Evolutionary conservation across 2,888 invertebrate genomes (phyloP), one percentile per base, ranked within the genome.

Genomic region (Falcaria lacertinaria): DNA sequence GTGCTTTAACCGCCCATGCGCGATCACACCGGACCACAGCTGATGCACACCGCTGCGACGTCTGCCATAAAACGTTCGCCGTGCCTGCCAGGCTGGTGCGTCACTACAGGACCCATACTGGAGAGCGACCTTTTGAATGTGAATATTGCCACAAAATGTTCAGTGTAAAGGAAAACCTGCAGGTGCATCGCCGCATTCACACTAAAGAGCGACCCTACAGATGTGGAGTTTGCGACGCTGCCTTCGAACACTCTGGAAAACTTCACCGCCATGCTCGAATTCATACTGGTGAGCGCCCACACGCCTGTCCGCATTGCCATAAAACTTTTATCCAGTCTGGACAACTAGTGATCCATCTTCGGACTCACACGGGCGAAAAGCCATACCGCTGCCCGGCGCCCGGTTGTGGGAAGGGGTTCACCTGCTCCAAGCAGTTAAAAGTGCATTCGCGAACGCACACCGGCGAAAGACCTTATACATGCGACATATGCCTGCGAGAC

Each of bases 281-380:
- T 60, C 97, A 97, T 72, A 97, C 97, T 0, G 95, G 97, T 2
- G 97, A 97, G 74, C 91, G 97, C 32, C 97, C 97, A 0, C 97
- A 97, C 80, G 95, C 96, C 62, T 97, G 97, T 69, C 93, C 93
- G 16, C 94, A 96, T 34, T 97, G 97, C 74, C 92, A 93, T 48
- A 97, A 97, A 79, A 97, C 96, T 0, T 97, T 97, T 73, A 97
- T 97, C 42, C 97, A 97, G 75, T 96, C 96, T 8, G 97, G 97
- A 0, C 97, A 97, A 69, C 83, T 97, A 60, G 97, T 97, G 1
- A 97, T 97, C 57, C 97, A 97, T 74, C 94, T 96, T 91, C 91
- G 97, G 41, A 96, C 97, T 0, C 97, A 96, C 70, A 97, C 97
- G 0, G 95, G 94, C 0, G 96, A 96, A 78, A 96, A 96, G 69